These are phyloP conservation scores for Eciton burchellii DNA, from an alignment of 1,140 invertebrate species.

Conservation along the genomic window DNA sequence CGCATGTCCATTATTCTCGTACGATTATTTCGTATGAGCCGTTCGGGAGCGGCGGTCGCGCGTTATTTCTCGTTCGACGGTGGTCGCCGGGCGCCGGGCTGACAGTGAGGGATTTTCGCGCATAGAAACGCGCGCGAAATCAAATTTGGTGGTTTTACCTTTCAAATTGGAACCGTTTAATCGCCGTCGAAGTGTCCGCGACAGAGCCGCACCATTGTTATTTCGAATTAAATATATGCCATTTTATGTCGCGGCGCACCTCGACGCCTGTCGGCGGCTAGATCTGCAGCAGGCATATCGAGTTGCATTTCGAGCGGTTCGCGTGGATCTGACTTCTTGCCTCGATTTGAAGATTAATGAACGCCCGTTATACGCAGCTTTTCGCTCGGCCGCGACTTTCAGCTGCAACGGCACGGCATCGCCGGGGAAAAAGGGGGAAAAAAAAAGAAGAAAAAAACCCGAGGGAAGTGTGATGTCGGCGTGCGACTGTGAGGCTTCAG, in stretches of 20 bases:
- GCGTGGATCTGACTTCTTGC: slow-evolving; percentile 54
- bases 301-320: slow-evolving; percentile 45
- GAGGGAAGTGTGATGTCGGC: too few relatives aligned
- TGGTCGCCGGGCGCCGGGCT: slow-evolving; percentile 5
- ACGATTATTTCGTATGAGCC: slow-evolving; percentile 54
- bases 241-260: slow-evolving; percentile 47
- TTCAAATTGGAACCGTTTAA: slow-evolving; percentile 57
- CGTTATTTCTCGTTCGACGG: slow-evolving; percentile 20
- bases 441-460: background rate
- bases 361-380: slow-evolving; percentile 5
- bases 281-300: slow-evolving; percentile 53
- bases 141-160: slow-evolving; percentile 60
- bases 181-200: slow-evolving; percentile 54
- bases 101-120: slow-evolving; percentile 59
- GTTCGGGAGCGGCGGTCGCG: slow-evolving; percentile 3
- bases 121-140: slow-evolving; percentile 59
- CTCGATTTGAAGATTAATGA: slow-evolving; percentile 34
- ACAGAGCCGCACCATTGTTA: slow-evolving; percentile 55
- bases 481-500: background rate
- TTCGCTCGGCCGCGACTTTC: background rate
- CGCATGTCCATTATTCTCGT: slow-evolving; percentile 51
- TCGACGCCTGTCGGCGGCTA: slow-evolving; percentile 24
- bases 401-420: background rate
- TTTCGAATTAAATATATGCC: slow-evolving; percentile 57
- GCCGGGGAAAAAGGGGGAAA: too few relatives aligned